Percentiles rank a stretch among this genome's conserved stretches.
Conservation (phyloP, 2,113 vertebrate genomes). For the Beaufortia kweichowensis region DNA sequence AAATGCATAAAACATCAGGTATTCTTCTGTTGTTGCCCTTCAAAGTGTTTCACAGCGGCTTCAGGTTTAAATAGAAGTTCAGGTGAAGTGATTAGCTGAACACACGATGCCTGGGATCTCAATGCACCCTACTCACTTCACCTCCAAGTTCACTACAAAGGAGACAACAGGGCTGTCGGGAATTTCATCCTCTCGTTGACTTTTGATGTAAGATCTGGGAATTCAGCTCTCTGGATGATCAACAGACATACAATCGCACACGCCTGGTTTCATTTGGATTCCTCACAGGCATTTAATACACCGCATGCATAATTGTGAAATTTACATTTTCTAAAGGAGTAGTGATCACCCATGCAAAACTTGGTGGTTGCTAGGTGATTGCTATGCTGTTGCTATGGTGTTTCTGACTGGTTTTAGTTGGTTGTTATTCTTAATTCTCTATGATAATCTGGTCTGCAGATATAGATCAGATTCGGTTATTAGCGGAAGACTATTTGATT, state of each 20-base stretch:
- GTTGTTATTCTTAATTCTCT: no score
- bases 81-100: conserved; percentile 26
- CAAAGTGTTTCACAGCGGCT: conserved; percentile 18
- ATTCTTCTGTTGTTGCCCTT: conserved; percentile 13
- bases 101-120: conserved; percentile 3
- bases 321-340: not conserved
- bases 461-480: no score
- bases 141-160: not conserved
- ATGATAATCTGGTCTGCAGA: no score
- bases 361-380: not conserved
- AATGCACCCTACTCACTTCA: not conserved
- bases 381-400: no score
- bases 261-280: not conserved
- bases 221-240: not conserved
- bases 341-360: not conserved
- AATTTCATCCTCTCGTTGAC: conserved; percentile 4
- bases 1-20: conserved; percentile 31
- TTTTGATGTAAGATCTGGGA: conserved; percentile 15
- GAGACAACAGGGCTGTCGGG: not conserved
- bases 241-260: conserved; percentile 4
- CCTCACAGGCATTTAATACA: not conserved
- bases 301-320: not conserved
- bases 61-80: conserved; percentile 14
- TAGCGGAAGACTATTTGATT: no score
- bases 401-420: no score